Evolutionary conservation across 1,140 invertebrate species (phyloP).

Genomic region (Pissodes strobi): DNA sequence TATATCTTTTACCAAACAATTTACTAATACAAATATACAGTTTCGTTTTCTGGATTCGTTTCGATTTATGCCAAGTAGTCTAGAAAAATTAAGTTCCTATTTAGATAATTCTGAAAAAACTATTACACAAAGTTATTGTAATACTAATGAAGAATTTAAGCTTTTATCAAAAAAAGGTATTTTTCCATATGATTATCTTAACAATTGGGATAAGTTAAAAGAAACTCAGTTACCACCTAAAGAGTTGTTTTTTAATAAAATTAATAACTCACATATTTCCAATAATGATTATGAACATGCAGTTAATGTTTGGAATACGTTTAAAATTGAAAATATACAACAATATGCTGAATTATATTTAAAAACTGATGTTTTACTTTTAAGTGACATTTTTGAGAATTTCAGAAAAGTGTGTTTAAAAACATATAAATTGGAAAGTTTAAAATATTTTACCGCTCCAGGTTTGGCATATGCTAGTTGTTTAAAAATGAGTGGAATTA

Average conservation of each 20-base stretch:
- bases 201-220: constrained; percentile 40
- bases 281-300: constrained; percentile 50
- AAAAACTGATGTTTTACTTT: neutral
- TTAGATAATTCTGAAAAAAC: constrained; percentile 13
- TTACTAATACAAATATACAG: neutral
- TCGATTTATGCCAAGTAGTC: constrained; percentile 12
- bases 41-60: constrained; percentile 35
- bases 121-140: neutral
- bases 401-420: constrained; percentile 49
- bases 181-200: constrained; percentile 50
- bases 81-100: constrained; percentile 5
- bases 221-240: constrained; percentile 24
- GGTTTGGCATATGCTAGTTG: constrained; percentile 46
- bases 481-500: too few relatives aligned
- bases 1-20: too few relatives aligned
- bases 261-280: constrained; percentile 50
- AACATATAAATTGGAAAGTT: constrained; percentile 49
- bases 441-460: constrained; percentile 52
- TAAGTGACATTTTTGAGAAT: constrained; percentile 52
- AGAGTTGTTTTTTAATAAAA: constrained; percentile 50
- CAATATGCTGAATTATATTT: constrained; percentile 57
- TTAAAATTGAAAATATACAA: constrained; percentile 43
- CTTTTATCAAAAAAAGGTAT: constrained; percentile 48
- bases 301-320: constrained; percentile 57
- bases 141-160: constrained; percentile 38